Conservation (phyloP, 2,797 vertebrate genomes). For the Tinamus major region DNA sequence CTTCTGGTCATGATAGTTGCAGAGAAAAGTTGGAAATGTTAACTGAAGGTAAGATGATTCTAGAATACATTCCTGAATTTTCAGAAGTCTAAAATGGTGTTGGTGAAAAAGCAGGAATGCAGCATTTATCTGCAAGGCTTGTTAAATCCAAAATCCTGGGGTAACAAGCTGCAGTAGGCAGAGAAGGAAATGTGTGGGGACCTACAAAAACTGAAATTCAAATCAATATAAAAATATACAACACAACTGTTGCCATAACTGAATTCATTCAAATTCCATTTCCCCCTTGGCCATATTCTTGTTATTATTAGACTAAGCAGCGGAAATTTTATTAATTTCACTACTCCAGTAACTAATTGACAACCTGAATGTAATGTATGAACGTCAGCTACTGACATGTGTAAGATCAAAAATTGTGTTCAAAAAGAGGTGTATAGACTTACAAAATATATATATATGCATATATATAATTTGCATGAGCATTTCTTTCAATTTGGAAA, state of each 20-base stretch:
- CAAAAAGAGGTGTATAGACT: neutral
- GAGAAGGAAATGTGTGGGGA: neutral
- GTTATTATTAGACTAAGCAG: slow-evolving; percentile 16
- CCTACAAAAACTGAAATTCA: slow-evolving; percentile 36
- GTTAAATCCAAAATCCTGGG: slow-evolving; percentile 7
- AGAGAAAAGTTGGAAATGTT: neutral
- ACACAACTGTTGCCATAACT: neutral
- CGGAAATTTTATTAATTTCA: slow-evolving; percentile 32
- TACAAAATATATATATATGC: neutral
- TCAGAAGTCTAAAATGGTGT: neutral
- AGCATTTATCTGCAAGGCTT: neutral
- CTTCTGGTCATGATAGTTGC: neutral
- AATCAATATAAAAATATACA: slow-evolving; percentile 44
- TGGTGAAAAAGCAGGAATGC: neutral
- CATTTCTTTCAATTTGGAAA: neutral
- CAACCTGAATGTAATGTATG: neutral
- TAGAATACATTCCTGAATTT: neutral
- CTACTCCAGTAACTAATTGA: neutral
- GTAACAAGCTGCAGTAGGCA: slow-evolving; percentile 4
- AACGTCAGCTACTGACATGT: neutral
- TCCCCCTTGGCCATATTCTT: neutral
- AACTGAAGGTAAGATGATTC: neutral
- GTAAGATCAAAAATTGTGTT: neutral
- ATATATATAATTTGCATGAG: neutral
- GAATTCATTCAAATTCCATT: neutral